phyloP scores from a whole-genome alignment of 2,888 invertebrate species.

The Falcaria lacertinaria region DNA sequence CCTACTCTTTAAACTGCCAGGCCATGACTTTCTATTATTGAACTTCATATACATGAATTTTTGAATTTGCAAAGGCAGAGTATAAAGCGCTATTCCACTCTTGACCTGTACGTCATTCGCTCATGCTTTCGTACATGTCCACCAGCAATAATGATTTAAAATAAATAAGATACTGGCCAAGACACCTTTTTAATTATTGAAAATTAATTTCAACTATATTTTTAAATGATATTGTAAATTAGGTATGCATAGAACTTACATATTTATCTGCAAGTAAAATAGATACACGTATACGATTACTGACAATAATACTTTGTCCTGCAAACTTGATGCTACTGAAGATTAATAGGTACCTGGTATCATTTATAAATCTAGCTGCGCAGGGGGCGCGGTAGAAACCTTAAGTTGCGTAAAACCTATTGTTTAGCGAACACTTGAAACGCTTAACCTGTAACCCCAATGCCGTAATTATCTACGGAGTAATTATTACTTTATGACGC shows the following conservation, averaged over 20 bases:
- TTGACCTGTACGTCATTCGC: no score
- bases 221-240: no score
- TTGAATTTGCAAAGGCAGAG: no score
- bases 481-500: not conserved
- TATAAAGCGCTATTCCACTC: no score
- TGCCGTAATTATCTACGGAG: not conserved
- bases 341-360: not conserved
- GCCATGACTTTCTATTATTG: no score
- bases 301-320: not conserved
- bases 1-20: not conserved
- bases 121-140: no score
- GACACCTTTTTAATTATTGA: no score
- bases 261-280: not conserved
- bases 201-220: no score
- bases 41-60: no score
- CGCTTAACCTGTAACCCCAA: constrained; percentile 1
- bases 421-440: not conserved
- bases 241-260: not conserved
- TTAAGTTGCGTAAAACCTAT: not conserved
- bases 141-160: no score
- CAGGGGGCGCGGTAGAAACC: no score
- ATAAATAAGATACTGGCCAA: no score
- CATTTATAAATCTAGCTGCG: not conserved
- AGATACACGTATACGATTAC: not conserved
- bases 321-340: not conserved